Evolutionary conservation across 1,140 invertebrate species (phyloP).

Genomic region (Drosophila azteca): DNA sequence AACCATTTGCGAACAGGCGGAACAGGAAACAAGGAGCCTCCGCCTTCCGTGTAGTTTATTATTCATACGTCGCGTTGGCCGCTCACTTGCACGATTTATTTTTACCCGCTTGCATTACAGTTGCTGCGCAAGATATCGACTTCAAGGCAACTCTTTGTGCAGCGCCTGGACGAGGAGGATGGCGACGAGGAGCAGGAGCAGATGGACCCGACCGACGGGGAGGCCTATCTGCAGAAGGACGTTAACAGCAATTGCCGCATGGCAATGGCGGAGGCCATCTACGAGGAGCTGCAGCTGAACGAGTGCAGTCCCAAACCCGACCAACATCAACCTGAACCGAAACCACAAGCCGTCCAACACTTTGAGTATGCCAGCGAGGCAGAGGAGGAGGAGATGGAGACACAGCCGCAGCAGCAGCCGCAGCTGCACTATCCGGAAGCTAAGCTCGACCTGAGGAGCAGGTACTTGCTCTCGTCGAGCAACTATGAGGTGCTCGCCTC

Average conservation of each 20-base stretch:
- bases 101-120: conserved; percentile 37
- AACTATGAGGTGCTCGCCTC: conserved; percentile 27
- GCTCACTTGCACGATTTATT: background rate
- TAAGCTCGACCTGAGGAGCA: conserved; percentile 12
- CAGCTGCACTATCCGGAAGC: background rate
- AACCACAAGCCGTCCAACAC: conserved; percentile 35
- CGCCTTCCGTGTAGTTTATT: conserved; percentile 6
- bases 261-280: conserved; percentile 33
- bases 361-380: conserved; percentile 45
- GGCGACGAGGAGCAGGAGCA: conserved; percentile 45
- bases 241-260: conserved; percentile 32
- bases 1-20: conserved; percentile 3
- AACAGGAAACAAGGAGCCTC: no score
- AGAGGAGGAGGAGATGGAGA: conserved; percentile 9
- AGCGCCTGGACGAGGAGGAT: conserved; percentile 73
- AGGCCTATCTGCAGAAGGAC: conserved; percentile 26
- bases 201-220: background rate
- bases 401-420: background rate
- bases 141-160: conserved; percentile 72
- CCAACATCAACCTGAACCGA: conserved; percentile 13
- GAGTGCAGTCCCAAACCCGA: background rate
- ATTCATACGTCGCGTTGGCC: conserved; percentile 35
- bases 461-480: conserved; percentile 35
- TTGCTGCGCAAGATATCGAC: conserved; percentile 75
- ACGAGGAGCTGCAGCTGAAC: conserved; percentile 33